Evolutionary conservation across 1,140 invertebrate genomes (phyloP), one percentile per base, ranked within the genome.

Genomic region (Leptopilina boulardi): DNA sequence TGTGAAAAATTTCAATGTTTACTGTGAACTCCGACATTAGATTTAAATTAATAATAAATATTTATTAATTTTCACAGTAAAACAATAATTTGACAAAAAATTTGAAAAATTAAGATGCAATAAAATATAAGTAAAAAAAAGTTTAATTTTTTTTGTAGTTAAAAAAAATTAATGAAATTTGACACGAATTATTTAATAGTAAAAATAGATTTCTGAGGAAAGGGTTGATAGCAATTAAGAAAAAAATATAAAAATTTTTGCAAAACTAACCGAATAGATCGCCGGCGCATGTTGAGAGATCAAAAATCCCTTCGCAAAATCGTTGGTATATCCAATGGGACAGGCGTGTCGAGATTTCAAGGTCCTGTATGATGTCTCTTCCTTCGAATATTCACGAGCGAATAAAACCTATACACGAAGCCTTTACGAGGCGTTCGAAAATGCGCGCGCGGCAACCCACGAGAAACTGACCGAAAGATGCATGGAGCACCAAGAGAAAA

Each of bases 391-490:
- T 18, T 66, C 56, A 26, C 56, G 56, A 26, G 13, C 23, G 21
- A 30, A 15, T 26, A 66, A 66, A 71, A 19, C 70, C 34, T 71
- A 34, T 34, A 8, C 56, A 66, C 56, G 56, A 66, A 66, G 23
- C 56, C 56, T 66, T 66, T 6, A 38, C 21, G 71, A 54, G 47
- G 51, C 70, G 56, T 71, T 54, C 66, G 74, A 71, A 76, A 71
- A 76, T 56, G 80, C 83, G 82, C 84, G 78, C 81, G 82, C 80
- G 82, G 80, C 83, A 85, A 84, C 79, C 84, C 84, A 80, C 85
- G 85, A 87, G 83, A 82, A 85, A 90, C 89, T 89, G 86, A 89
- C 80, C 87, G 84, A 88, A 87, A 86, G 88, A 87, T 87, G 81
- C 84, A 83, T 75, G 82, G 76, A 80, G 75, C 81, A 72, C 75